Evolutionary conservation across 1,140 invertebrate genomes (phyloP).

Genomic region (Triops longicaudatus): DNA sequence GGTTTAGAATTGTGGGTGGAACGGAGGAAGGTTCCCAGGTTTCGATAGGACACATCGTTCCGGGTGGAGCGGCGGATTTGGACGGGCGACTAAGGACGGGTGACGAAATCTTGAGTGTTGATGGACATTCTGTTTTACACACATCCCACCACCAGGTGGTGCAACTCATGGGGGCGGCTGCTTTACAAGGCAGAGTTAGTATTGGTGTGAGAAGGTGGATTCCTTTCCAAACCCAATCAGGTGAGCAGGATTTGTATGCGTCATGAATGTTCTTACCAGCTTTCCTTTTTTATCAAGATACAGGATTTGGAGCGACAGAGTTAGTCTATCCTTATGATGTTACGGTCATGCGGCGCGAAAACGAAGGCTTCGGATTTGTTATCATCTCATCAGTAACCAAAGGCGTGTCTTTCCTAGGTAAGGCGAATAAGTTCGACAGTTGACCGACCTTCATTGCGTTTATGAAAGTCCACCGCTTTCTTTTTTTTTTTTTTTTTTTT

Average conservation of each 20-base stretch:
- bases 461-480: neutral
- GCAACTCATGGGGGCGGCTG: slow-evolving; percentile 74
- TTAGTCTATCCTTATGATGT: slow-evolving; percentile 61
- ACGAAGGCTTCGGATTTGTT: slow-evolving; percentile 97
- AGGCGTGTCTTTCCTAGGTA: slow-evolving; percentile 86
- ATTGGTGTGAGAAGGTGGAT: slow-evolving; percentile 56
- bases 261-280: neutral
- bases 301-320: slow-evolving; percentile 41
- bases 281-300: slow-evolving; percentile 13
- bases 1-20: slow-evolving; percentile 96
- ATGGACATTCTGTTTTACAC: slow-evolving; percentile 69
- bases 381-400: slow-evolving; percentile 95
- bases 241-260: neutral
- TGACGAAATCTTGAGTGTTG: slow-evolving; percentile 83
- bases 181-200: slow-evolving; percentile 65
- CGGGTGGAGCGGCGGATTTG: slow-evolving; percentile 79
- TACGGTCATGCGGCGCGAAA: slow-evolving; percentile 76
- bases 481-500: neutral
- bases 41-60: slow-evolving; percentile 89
- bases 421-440: slow-evolving; percentile 39
- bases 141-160: slow-evolving; percentile 84
- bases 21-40: slow-evolving; percentile 94
- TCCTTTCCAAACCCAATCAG: slow-evolving; percentile 32
- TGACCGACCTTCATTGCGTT: too few species aligned
- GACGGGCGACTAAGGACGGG: slow-evolving; percentile 77